A percentile compares a stretch with the other conserved stretches of the same genome.
These are phyloP conservation scores for Macroramphosus scolopax DNA, from an alignment of 2,797 vertebrate species.

Conservation along the genomic window DNA sequence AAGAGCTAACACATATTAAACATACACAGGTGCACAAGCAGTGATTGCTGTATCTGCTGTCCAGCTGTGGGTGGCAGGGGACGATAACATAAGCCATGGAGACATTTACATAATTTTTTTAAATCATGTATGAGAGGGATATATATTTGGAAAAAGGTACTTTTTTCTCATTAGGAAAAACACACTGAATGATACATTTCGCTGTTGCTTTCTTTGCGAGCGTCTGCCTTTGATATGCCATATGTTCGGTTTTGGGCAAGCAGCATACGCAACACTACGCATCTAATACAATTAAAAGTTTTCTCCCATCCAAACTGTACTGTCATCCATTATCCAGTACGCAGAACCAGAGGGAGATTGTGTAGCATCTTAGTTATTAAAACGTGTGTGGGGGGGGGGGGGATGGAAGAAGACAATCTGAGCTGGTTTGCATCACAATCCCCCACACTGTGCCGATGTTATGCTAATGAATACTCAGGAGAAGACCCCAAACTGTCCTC, in stretches of 20 bases:
- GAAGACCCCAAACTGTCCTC: slow-evolving; percentile 67
- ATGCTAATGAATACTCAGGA: slow-evolving; percentile 77
- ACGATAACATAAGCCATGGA: slow-evolving; percentile 64
- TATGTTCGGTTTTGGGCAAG: too few species aligned
- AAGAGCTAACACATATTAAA: slow-evolving; percentile 67
- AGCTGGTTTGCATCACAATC: slow-evolving; percentile 80
- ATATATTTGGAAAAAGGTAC: slow-evolving; percentile 32
- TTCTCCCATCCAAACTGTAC: too few species aligned
- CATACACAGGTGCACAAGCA: slow-evolving; percentile 63
- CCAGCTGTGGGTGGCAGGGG: slow-evolving; percentile 67
- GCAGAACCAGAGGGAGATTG: slow-evolving; percentile 33
- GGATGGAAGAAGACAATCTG: slow-evolving; percentile 67
- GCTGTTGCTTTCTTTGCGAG: slow-evolving; percentile 13
- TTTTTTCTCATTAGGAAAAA: not conserved
- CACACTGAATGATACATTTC: not conserved
- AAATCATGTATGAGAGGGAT: slow-evolving; percentile 50
- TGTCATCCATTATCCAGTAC: slow-evolving; percentile 40
- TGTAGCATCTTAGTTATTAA: slow-evolving; percentile 56
- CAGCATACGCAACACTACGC: too few species aligned
- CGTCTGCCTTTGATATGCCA: too few species aligned
- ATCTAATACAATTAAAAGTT: too few species aligned
- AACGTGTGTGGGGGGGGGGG: too few species aligned
- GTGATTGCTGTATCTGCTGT: slow-evolving; percentile 70
- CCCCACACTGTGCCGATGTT: slow-evolving; percentile 73
- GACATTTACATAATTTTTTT: slow-evolving; percentile 70